Evolutionary conservation across 2,888 invertebrate genomes (phyloP), one percentile per base, ranked within the genome.

Genomic region (Melinopterus prodromus): DNA sequence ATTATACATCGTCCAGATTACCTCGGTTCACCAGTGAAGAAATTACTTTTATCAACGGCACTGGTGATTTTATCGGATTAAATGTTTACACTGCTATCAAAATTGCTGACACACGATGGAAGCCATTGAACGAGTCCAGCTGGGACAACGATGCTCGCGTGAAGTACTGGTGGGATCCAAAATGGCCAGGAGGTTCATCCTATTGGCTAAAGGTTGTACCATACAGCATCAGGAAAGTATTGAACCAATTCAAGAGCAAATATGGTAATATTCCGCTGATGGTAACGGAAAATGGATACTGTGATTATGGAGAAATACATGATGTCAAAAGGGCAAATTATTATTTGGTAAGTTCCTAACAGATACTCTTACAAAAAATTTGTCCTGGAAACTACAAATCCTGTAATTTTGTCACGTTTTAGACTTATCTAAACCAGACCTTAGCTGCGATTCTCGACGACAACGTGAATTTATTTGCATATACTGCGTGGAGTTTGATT

Each of bases 401-500:
- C 26, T 26, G 3, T 26, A 26, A 26, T 26, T 82, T 82, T 72
- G 77, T 78, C 35, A 71, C 53, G 15, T 82, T 82, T 70, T 77
- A 85, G 83, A 85, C 87, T 0, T 91, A 92, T 81, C 84, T 92
- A 12, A 86, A 88, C 5, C 84, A 89, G 0, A 69, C 91, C 6
- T 87, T 90, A 71, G 84, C 87, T 0, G 92, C 92, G 0, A 85
- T 93, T 0, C 84, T 86, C 0, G 89, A 90, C 70, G 93, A 93
- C 85, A 90, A 91, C 0, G 92, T 91, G 80, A 88, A 89, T 70
- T 90, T 93, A 0, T 85, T 90, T 3, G 95, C 93, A 0, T 96
- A 95, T 85, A 91, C 93, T 0, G 92, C 93, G 78, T 95, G 95
- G 95, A 93, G 93, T 81, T 88, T 96, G 7, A 90, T 95, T 87